Evolutionary conservation across 2,113 vertebrate genomes (phyloP).

Genomic region (Oenanthe oenanthe): DNA sequence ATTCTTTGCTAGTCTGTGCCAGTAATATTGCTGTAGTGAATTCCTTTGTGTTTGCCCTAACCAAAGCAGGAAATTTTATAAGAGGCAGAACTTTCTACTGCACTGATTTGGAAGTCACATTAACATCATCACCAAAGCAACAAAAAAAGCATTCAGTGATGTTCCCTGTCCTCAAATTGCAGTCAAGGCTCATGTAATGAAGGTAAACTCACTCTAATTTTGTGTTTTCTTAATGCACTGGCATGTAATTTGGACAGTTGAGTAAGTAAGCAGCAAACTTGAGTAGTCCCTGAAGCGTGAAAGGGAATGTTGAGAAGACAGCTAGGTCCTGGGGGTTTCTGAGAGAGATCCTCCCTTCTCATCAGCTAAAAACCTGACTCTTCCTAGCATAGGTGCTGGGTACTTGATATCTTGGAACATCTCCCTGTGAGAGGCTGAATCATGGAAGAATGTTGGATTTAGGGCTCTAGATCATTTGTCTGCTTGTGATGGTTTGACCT

Average conservation of each 20-base stretch:
- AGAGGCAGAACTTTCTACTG: neutral
- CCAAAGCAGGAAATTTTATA: neutral
- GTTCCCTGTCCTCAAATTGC: neutral
- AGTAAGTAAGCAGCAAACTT: neutral
- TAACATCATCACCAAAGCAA: neutral
- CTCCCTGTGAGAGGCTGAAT: neutral
- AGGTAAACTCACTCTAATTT: neutral
- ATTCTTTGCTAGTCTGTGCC: neutral
- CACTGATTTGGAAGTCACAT: neutral
- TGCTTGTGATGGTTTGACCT: neutral
- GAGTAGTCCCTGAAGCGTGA: neutral
- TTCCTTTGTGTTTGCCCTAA: neutral
- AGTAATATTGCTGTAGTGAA: neutral
- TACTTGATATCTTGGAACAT: neutral
- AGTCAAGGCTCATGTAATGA: neutral
- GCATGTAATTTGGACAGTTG: neutral
- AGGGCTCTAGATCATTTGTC: neutral
- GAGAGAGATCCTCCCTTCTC: neutral
- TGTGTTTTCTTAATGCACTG: neutral
- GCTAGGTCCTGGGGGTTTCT: neutral
- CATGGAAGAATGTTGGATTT: neutral
- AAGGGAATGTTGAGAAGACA: neutral
- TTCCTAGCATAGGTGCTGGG: neutral
- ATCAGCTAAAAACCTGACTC: neutral
- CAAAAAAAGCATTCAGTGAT: neutral